Evolutionary conservation across 2,797 vertebrate genomes (phyloP).

Genomic region (Gadopsis bispinosus): DNA sequence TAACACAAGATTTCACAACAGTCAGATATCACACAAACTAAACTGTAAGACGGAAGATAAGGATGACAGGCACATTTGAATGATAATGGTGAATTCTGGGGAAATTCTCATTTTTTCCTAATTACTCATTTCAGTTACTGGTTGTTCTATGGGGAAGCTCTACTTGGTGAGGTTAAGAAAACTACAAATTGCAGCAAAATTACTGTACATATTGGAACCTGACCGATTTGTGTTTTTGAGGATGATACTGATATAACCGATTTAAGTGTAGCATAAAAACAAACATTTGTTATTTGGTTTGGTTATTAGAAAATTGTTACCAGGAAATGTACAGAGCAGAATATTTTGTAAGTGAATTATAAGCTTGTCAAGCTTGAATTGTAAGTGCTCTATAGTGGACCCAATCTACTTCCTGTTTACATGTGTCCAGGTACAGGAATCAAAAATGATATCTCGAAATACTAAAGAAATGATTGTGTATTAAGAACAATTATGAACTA

Average conservation of each 20-base stretch:
- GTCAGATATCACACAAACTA: too few species aligned
- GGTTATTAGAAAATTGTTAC: background rate
- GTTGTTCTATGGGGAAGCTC: background rate
- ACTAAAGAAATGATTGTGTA: background rate
- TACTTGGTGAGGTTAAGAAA: background rate
- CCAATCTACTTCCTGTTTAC: background rate
- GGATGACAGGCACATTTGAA: background rate
- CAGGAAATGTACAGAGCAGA: background rate
- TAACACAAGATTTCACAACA: background rate
- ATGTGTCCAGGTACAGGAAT: background rate
- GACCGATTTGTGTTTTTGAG: background rate
- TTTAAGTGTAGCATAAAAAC: background rate
- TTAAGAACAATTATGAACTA: background rate
- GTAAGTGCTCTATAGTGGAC: background rate
- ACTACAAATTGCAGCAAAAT: background rate
- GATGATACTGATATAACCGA: background rate
- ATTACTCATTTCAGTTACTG: background rate
- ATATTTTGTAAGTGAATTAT: background rate
- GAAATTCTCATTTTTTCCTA: background rate
- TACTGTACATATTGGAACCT: background rate
- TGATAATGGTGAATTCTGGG: background rate
- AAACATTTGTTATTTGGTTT: background rate
- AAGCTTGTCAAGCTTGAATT: background rate
- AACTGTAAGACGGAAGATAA: too few species aligned
- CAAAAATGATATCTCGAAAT: background rate